phyloP scores from a whole-genome alignment of 2,113 vertebrate species.

The Scomber colias region DNA sequence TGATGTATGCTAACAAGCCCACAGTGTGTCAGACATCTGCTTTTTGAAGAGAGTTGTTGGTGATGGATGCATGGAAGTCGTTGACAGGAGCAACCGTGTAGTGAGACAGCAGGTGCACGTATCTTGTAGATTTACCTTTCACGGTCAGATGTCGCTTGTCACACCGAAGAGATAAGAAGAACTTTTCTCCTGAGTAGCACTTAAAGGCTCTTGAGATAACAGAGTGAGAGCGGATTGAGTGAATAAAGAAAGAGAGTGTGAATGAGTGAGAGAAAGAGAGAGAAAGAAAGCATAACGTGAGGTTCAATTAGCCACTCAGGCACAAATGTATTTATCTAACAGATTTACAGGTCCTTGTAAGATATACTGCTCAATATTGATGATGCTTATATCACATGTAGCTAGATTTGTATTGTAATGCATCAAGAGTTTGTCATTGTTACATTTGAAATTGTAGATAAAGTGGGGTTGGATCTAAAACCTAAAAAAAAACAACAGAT shows the following conservation, averaged over 20 bases:
- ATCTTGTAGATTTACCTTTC: conserved; percentile 22
- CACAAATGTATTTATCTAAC: not conserved
- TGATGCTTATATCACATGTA: not conserved
- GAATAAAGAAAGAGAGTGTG: not conserved
- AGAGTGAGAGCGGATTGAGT: conserved; percentile 24
- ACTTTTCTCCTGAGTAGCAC: conserved; percentile 14
- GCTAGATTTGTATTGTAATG: not conserved
- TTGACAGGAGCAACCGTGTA: conserved; percentile 4
- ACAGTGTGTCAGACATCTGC: not conserved
- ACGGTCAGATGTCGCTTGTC: conserved; percentile 46
- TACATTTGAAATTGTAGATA: not conserved
- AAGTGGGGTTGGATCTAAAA: too few relatives aligned
- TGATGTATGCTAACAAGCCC: not conserved
- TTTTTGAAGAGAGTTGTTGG: not conserved
- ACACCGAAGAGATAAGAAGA: conserved; percentile 20
- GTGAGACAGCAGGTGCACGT: conserved; percentile 40
- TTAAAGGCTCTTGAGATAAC: conserved; percentile 54
- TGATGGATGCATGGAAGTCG: not conserved
- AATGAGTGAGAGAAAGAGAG: not conserved
- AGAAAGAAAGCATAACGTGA: conserved; percentile 1
- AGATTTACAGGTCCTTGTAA: not conserved
- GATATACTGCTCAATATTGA: not conserved
- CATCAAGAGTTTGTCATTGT: not conserved
- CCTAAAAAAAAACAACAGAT: not conserved
- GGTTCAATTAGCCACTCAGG: conserved; percentile 24